Evolutionary conservation across 2,888 invertebrate genomes (phyloP).

Genomic region (Troides helena): DNA sequence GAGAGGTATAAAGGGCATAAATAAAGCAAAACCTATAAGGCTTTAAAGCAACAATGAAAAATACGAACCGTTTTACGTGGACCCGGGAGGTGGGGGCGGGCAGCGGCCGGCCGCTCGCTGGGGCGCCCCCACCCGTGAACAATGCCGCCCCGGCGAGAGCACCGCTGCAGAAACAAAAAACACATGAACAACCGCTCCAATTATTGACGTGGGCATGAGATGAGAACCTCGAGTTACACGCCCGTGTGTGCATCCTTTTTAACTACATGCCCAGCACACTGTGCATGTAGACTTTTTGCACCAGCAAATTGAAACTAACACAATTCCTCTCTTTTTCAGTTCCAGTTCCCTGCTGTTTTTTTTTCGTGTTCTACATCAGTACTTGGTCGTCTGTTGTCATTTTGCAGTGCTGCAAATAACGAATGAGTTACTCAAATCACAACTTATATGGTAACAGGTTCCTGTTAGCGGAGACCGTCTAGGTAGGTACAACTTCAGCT

Average conservation of each 20-base stretch:
- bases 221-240: conserved; percentile 54
- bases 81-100: conserved; percentile 47
- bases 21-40: conserved; percentile 79
- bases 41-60: conserved; percentile 79
- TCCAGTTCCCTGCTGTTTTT: conserved; percentile 8
- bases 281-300: conserved; percentile 20
- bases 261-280: conserved; percentile 24
- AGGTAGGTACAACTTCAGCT: no score
- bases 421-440: neutral
- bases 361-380: conserved; percentile 10
- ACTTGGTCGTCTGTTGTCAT: conserved; percentile 17
- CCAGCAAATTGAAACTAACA: conserved; percentile 30
- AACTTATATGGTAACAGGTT: no score
- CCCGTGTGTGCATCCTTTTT: conserved; percentile 31
- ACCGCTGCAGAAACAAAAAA: conserved; percentile 71
- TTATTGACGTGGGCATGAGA: conserved; percentile 75
- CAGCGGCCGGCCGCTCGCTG: conserved; percentile 45
- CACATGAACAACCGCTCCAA: conserved; percentile 76
- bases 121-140: conserved; percentile 54
- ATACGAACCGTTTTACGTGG: conserved; percentile 77
- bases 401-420: conserved; percentile 9
- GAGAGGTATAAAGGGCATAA: conserved; percentile 74
- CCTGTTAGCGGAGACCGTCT: no score
- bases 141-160: conserved; percentile 68
- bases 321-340: conserved; percentile 22